A percentile compares a stretch with the other conserved stretches of the same genome.
Conservation (phyloP, 1,140 invertebrate species). For the Neodiprion fabricii region DNA sequence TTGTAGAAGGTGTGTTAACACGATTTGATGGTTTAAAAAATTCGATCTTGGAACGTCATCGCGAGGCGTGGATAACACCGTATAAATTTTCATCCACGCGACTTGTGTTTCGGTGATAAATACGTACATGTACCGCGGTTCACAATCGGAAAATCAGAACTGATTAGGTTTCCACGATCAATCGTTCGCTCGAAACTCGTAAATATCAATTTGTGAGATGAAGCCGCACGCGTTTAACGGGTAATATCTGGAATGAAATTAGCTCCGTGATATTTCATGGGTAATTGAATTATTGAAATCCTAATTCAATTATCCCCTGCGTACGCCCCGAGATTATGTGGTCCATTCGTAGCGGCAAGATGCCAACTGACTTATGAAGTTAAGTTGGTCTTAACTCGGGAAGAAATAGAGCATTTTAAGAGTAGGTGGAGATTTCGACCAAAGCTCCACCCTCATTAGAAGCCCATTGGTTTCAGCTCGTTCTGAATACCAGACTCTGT, state of each 20-base stretch:
- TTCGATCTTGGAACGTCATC: too few relatives aligned
- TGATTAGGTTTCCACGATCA: too few relatives aligned
- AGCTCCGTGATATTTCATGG: constrained; percentile 29
- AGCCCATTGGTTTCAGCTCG: constrained; percentile 49
- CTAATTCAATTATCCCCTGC: constrained; percentile 39
- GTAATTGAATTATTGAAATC: constrained; percentile 49
- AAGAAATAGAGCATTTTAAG: constrained; percentile 58
- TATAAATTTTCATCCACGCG: too few relatives aligned
- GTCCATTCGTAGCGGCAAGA: constrained; percentile 44
- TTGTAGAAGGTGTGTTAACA: too few relatives aligned
- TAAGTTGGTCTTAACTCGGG: constrained; percentile 52
- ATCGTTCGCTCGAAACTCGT: too few relatives aligned
- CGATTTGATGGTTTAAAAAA: too few relatives aligned
- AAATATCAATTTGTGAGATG: background rate
- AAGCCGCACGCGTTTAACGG: background rate
- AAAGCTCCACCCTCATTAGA: constrained; percentile 57
- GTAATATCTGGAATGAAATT: background rate
- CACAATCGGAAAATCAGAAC: too few relatives aligned
- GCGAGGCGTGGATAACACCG: too few relatives aligned
- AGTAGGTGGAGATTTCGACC: constrained; percentile 59
- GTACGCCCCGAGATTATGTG: constrained; percentile 26
- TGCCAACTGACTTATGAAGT: constrained; percentile 59
- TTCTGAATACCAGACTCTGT: constrained; percentile 12
- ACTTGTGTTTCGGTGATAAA: too few relatives aligned
- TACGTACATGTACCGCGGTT: too few relatives aligned